These are phyloP conservation scores for Melanerpes aurifrons DNA, from an alignment of 2,113 vertebrate species.

Conservation along the genomic window DNA sequence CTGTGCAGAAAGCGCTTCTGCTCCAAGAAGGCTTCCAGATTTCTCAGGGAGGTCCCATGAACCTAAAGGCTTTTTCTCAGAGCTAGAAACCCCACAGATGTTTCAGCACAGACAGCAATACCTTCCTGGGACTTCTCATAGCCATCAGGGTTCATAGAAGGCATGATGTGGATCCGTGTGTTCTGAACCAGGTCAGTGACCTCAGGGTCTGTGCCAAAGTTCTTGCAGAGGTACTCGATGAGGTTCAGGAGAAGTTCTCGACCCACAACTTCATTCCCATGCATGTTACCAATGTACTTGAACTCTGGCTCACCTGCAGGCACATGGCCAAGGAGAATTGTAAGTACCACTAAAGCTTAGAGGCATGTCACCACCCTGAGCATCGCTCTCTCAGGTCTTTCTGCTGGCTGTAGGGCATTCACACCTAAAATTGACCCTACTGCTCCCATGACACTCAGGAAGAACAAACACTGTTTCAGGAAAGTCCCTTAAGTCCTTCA, in stretches of 20 bases:
- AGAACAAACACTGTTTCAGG: not conserved
- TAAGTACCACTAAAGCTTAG: not conserved
- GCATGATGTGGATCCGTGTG: slow-evolving; percentile 98
- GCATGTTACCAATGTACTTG: slow-evolving; percentile 98
- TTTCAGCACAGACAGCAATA: slow-evolving; percentile 48
- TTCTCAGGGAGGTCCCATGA: not conserved
- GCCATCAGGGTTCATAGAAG: slow-evolving; percentile 98
- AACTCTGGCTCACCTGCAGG: slow-evolving; percentile 95
- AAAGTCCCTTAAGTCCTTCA: not conserved
- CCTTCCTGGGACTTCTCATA: slow-evolving; percentile 92
- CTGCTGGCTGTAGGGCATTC: not conserved
- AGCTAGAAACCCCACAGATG: not conserved
- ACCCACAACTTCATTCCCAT: slow-evolving; percentile 97
- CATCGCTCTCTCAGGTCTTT: not conserved
- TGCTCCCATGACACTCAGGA: not conserved
- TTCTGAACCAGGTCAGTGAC: slow-evolving; percentile 87
- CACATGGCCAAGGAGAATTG: not conserved
- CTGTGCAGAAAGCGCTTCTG: not conserved
- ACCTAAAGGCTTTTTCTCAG: not conserved
- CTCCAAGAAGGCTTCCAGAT: not conserved
- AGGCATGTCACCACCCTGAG: not conserved
- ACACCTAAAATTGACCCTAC: not conserved
- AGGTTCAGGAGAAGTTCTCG: slow-evolving; percentile 93
- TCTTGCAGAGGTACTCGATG: slow-evolving; percentile 94
- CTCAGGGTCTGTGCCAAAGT: slow-evolving; percentile 90